A percentile compares a stretch with the other conserved stretches of the same genome.
phyloP scores from a whole-genome alignment of 1,140 invertebrate species.

The Planococcus citri region DNA sequence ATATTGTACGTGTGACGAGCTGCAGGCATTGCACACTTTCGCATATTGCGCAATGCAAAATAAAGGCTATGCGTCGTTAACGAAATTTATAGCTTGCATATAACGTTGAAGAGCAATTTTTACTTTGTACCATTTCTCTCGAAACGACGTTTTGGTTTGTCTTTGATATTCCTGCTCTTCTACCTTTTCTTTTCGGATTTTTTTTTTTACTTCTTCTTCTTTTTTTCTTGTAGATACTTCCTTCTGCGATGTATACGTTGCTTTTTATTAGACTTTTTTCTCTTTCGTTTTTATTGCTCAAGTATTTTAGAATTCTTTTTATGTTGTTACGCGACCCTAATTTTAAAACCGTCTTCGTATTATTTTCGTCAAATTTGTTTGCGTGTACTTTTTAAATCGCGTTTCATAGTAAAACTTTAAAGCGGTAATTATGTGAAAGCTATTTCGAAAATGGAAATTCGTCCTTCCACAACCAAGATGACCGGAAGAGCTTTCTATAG shows the following conservation, averaged over 20 bases:
- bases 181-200: too few relatives aligned
- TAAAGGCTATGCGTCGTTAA: conserved; percentile 2
- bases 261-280: not conserved
- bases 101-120: not conserved
- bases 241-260: too few relatives aligned
- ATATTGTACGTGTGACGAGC: not conserved
- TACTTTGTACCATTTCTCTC: not conserved
- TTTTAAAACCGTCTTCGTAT: not conserved
- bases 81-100: conserved; percentile 2
- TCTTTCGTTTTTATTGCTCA: not conserved
- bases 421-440: not conserved
- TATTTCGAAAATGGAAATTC: not conserved
- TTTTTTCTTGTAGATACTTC: too few relatives aligned
- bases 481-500: not conserved
- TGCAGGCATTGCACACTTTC: not conserved
- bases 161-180: not conserved
- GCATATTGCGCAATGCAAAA: conserved; percentile 2
- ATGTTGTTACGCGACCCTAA: conserved; percentile 1
- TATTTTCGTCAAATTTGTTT: not conserved
- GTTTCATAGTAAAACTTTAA: not conserved
- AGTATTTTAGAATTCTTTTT: conserved; percentile 8
- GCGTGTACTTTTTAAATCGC: conserved; percentile 6
- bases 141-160: not conserved
- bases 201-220: too few relatives aligned
- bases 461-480: not conserved